Evolutionary conservation across 2,888 invertebrate genomes (phyloP), one percentile per base, ranked within the genome.

Genomic region (Ptychoptera contaminata): DNA sequence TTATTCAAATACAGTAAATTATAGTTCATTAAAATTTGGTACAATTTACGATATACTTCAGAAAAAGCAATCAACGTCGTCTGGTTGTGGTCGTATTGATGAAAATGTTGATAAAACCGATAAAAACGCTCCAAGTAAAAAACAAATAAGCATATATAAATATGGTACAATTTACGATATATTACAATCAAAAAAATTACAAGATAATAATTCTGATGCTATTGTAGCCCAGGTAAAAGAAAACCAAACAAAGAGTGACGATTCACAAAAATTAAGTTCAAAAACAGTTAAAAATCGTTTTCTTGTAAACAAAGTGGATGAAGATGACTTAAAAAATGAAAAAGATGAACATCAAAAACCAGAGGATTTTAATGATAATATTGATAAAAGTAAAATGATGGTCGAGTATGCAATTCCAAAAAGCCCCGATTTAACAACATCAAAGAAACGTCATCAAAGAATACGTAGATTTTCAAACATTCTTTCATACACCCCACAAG

Each of bases 91-190:
- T n/a, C 23, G 23, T 23, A 40, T 31, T 40, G n/a, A 10, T 32
- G 32, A 15, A 44, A 37, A 36, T 32, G 16, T 32, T 40, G 37
- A 40, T 35, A 37, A 16, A 12, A 35, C n/a, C n/a, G n/a, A n/a
- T n/a, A n/a, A n/a, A n/a, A n/a, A n/a, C n/a, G n/a, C 12, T 40
- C 10, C 43, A 15, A 30, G 31, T 23, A 23, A 23, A 32, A 34
- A 50, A n/a, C 15, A 37, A 11, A 39, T 35, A 32, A 35, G 40
- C 16, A 42, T 47, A 39, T 53, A 55, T 52, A 62, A 60, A 51
- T 62, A 63, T 53, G 63, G 62, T 49, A 63, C 63, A 37, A 64
- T 66, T 52, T 65, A 66, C 52, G 65, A 66, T 50, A 65, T 65
- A 44, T 53, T 66, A 49, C 60, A 65, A 53, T 40, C 45, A 15